These are phyloP conservation scores for Dysmachus trigonus DNA, from an alignment of 2,888 invertebrate species.

Conservation along the genomic window DNA sequence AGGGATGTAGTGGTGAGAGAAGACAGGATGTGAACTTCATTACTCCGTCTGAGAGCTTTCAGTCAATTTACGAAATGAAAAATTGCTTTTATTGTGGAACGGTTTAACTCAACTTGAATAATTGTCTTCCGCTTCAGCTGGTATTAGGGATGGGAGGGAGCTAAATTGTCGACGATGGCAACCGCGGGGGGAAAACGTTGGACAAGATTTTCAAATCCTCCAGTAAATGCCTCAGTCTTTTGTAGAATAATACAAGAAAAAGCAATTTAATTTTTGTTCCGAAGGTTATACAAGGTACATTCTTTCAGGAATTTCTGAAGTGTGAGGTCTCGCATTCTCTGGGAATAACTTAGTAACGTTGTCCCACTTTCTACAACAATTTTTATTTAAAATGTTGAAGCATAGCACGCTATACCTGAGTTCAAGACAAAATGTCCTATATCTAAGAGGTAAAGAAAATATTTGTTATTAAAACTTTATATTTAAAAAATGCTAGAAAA, in stretches of 20 bases:
- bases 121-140: not conserved
- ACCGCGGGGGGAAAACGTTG: not conserved
- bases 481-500: too few relatives aligned
- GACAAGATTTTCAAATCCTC: not conserved
- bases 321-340: too few relatives aligned
- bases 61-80: constrained; percentile 18
- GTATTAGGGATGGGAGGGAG: not conserved
- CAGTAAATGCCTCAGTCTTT: not conserved
- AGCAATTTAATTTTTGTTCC: not conserved
- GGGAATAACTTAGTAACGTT: too few relatives aligned
- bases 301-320: not conserved
- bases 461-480: too few relatives aligned
- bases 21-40: constrained; percentile 8
- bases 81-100: not conserved
- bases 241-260: not conserved
- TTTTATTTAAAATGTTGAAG: too few relatives aligned
- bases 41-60: not conserved
- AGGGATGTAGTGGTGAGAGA: not conserved
- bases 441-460: too few relatives aligned
- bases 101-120: not conserved
- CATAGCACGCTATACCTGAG: too few relatives aligned
- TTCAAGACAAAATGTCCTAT: too few relatives aligned
- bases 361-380: too few relatives aligned
- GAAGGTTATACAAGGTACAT: too few relatives aligned
- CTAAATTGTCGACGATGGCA: not conserved